phyloP scores from a whole-genome alignment of 2,113 vertebrate genomes.

The Salminus brasiliensis region DNA sequence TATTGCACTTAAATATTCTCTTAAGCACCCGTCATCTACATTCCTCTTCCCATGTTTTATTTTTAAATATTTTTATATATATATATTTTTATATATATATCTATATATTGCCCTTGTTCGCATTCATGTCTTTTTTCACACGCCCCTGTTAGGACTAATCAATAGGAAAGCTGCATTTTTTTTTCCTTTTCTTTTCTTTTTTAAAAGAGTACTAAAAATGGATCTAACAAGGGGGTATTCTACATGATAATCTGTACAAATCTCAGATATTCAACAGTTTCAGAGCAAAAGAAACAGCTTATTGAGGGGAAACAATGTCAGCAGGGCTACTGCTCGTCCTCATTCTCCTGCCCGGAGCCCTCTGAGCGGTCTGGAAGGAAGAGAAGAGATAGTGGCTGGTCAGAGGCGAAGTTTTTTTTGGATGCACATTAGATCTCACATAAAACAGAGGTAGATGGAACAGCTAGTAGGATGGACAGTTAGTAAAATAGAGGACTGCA shows the following conservation, averaged over 20 bases:
- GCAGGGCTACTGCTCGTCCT: slow-evolving; percentile 84
- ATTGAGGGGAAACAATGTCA: slow-evolving; percentile 28
- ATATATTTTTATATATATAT: slow-evolving; percentile 50
- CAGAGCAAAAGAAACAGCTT: slow-evolving; percentile 65
- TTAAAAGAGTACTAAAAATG: slow-evolving; percentile 80
- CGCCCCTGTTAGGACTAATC: slow-evolving; percentile 83
- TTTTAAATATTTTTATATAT: slow-evolving; percentile 30
- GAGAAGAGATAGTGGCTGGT: background rate
- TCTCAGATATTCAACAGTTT: slow-evolving; percentile 79
- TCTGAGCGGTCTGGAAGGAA: slow-evolving; percentile 86
- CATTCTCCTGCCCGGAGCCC: slow-evolving; percentile 93
- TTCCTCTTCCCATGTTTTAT: slow-evolving; percentile 72
- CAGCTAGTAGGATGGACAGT: too few relatives aligned
- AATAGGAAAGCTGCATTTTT: slow-evolving; percentile 79
- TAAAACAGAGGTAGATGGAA: too few relatives aligned
- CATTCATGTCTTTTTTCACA: slow-evolving; percentile 77
- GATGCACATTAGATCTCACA: too few relatives aligned
- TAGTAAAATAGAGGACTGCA: too few relatives aligned
- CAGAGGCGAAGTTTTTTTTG: background rate
- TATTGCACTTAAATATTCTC: slow-evolving; percentile 89
- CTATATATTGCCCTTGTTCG: slow-evolving; percentile 34
- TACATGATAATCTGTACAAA: slow-evolving; percentile 89
- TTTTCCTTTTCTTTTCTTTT: slow-evolving; percentile 76
- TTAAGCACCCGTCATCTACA: slow-evolving; percentile 73
- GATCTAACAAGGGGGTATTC: slow-evolving; percentile 86